phyloP scores from a whole-genome alignment of 2,797 vertebrate species.

The Adelosebastes latens region DNA sequence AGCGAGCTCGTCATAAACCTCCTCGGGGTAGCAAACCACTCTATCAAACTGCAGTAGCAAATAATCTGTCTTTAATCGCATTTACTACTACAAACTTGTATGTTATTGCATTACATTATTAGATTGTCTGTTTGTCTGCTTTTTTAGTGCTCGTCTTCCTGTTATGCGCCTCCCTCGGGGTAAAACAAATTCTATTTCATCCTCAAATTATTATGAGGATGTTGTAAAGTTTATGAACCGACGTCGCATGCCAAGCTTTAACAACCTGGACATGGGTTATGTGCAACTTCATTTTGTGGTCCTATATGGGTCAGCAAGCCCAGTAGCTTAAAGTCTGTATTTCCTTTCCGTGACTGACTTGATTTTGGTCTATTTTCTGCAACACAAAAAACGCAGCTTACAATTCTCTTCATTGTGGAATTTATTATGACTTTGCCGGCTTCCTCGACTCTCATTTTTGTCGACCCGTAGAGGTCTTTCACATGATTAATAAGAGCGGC shows the following conservation, averaged over 20 bases:
- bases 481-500: slow-evolving; percentile 22
- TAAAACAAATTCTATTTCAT: slow-evolving; percentile 21
- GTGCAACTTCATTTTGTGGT: slow-evolving; percentile 1
- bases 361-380: not conserved
- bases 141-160: not conserved
- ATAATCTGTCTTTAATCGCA: slow-evolving; percentile 65
- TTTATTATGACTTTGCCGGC: not conserved
- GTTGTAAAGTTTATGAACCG: not conserved
- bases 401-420: not conserved
- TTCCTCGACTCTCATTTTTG: not conserved
- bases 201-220: not conserved
- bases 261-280: not conserved
- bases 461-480: not conserved
- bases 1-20: slow-evolving; percentile 20
- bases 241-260: not conserved
- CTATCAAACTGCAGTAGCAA: slow-evolving; percentile 52
- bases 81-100: slow-evolving; percentile 35
- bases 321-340: not conserved
- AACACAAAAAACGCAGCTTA: not conserved
- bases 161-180: not conserved
- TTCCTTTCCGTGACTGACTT: not conserved
- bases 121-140: slow-evolving; percentile 14
- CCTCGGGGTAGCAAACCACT: slow-evolving; percentile 41
- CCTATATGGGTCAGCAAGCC: not conserved
- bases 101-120: slow-evolving; percentile 50